These are phyloP conservation scores for Pollicipes pollicipes DNA, from an alignment of 1,140 invertebrate species.

Conservation along the genomic window DNA sequence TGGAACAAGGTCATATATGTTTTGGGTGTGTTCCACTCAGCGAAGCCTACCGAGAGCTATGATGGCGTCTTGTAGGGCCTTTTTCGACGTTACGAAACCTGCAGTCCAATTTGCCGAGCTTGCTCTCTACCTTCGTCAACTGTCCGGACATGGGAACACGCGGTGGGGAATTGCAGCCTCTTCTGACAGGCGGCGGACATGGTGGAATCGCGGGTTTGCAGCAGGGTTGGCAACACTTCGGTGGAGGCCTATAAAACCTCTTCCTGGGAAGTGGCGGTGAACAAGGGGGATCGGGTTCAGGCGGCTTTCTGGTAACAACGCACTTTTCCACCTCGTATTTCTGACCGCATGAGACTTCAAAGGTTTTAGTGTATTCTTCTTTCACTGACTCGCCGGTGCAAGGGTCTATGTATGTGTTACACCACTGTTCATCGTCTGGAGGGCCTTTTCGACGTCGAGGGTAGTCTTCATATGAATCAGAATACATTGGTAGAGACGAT, in stretches of 20 bases:
- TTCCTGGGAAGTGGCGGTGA: background rate
- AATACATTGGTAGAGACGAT: background rate
- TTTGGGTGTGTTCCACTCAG: background rate
- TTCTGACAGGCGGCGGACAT: background rate
- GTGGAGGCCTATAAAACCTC: background rate
- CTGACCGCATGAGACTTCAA: background rate
- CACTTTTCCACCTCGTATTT: background rate
- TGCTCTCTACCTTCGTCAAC: background rate
- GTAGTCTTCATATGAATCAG: background rate
- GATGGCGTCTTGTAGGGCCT: background rate
- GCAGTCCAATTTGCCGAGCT: background rate
- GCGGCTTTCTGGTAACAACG: background rate
- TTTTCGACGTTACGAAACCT: background rate
- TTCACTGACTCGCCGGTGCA: background rate
- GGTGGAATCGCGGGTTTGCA: background rate
- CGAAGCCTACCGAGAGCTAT: background rate
- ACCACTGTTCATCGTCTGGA: background rate
- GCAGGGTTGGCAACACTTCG: background rate
- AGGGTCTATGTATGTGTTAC: background rate
- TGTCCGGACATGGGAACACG: background rate
- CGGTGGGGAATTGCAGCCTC: background rate
- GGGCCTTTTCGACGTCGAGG: no score
- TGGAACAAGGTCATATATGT: no score
- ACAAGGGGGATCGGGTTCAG: background rate
- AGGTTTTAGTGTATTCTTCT: background rate